Percentiles rank a stretch among this genome's conserved stretches.
Evolutionary conservation across 2,888 invertebrate species (phyloP).

Genomic region (Nudaria mundana): DNA sequence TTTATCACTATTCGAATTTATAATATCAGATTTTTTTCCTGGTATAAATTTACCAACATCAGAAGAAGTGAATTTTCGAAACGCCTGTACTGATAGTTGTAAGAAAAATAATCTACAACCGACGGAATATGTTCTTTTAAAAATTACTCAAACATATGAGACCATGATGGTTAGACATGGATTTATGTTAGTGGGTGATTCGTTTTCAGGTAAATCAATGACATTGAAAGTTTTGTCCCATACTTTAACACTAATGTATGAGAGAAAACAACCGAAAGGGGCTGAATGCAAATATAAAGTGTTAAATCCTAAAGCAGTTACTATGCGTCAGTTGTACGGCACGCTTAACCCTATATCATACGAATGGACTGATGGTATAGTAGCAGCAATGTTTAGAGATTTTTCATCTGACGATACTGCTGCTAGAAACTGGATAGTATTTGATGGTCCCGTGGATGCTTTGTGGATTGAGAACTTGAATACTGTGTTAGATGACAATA

Average conservation of each 20-base stretch:
- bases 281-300: slow-evolving; percentile 87
- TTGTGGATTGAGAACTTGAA: slow-evolving; percentile 96
- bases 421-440: slow-evolving; percentile 94
- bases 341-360: slow-evolving; percentile 95
- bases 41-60: slow-evolving; percentile 86
- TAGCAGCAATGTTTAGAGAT: slow-evolving; percentile 88
- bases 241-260: slow-evolving; percentile 85
- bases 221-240: slow-evolving; percentile 89
- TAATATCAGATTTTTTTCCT: slow-evolving; percentile 95
- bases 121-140: slow-evolving; percentile 87
- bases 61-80: slow-evolving; percentile 86
- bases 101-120: slow-evolving; percentile 86
- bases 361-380: slow-evolving; percentile 95
- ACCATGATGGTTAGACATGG: slow-evolving; percentile 97
- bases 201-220: slow-evolving; percentile 90
- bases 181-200: slow-evolving; percentile 94
- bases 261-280: slow-evolving; percentile 76
- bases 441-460: slow-evolving; percentile 94
- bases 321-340: slow-evolving; percentile 95
- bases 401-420: slow-evolving; percentile 87
- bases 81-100: slow-evolving; percentile 84
- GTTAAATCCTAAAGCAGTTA: slow-evolving; percentile 95
- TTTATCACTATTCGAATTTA: slow-evolving; percentile 93
- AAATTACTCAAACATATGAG: slow-evolving; percentile 95
- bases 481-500: slow-evolving; percentile 93